A percentile compares a stretch with the other conserved stretches of the same genome.
These are phyloP conservation scores for Alauda arvensis DNA, from an alignment of 2,797 vertebrate genomes.

Conservation along the genomic window DNA sequence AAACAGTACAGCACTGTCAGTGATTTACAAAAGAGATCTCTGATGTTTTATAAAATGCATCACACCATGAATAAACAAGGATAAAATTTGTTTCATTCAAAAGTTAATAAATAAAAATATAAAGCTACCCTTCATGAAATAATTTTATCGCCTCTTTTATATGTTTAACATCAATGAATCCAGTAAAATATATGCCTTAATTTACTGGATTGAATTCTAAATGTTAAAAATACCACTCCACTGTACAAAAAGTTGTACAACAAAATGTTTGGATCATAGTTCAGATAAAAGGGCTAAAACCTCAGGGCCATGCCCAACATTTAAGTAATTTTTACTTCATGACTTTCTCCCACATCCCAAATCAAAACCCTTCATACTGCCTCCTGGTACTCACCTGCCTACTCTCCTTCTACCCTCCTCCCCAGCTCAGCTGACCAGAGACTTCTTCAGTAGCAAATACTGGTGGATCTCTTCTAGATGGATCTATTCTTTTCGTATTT, in stretches of 20 bases:
- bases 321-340: neutral
- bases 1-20: neutral
- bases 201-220: neutral
- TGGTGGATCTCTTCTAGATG: neutral
- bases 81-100: neutral
- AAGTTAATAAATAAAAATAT: neutral
- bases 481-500: neutral
- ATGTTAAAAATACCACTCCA: neutral
- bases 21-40: neutral
- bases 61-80: neutral
- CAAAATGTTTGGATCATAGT: neutral
- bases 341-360: neutral
- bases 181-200: neutral
- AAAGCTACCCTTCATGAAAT: neutral
- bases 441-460: neutral
- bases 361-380: neutral
- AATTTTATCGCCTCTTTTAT: neutral
- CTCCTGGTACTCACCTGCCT: neutral
- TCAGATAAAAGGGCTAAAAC: neutral
- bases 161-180: neutral
- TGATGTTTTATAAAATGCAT: neutral
- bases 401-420: neutral
- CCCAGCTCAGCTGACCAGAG: slow-evolving; percentile 7
- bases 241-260: neutral
- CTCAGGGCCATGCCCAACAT: neutral